These are phyloP conservation scores for Malthinus flaveolus DNA, from an alignment of 2,888 invertebrate genomes.

Conservation along the genomic window DNA sequence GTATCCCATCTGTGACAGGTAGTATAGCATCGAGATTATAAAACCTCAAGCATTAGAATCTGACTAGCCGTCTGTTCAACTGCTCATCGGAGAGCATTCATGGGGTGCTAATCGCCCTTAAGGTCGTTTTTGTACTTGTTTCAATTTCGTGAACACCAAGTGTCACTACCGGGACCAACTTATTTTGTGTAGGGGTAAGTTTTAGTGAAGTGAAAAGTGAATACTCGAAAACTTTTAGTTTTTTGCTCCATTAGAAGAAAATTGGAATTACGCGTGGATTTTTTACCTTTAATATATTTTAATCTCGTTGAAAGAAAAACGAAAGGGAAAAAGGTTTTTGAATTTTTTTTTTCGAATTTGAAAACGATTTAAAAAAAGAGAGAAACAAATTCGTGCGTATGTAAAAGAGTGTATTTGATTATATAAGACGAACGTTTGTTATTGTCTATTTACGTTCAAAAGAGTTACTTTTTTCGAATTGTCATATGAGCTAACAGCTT, in stretches of 20 bases:
- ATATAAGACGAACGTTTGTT: slow-evolving; percentile 23
- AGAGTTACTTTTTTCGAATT: slow-evolving; percentile 37
- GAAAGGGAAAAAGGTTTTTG: not conserved
- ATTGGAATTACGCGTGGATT: slow-evolving; percentile 11
- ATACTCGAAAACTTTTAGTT: slow-evolving; percentile 2
- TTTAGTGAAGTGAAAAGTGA: slow-evolving; percentile 35
- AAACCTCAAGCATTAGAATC: slow-evolving; percentile 58
- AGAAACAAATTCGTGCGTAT: not conserved
- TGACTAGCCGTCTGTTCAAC: slow-evolving; percentile 61
- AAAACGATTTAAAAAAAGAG: not conserved
- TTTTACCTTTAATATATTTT: not conserved
- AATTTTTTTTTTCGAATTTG: slow-evolving; percentile 3
- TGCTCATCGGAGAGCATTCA: slow-evolving; percentile 21
- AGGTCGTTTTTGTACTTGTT: slow-evolving; percentile 19
- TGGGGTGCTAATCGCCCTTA: slow-evolving; percentile 27
- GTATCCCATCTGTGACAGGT: slow-evolving; percentile 55
- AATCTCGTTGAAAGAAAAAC: no score
- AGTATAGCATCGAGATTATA: slow-evolving; percentile 60
- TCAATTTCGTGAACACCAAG: slow-evolving; percentile 35
- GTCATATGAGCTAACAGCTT: slow-evolving; percentile 35
- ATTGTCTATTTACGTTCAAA: slow-evolving; percentile 28
- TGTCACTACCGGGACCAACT: slow-evolving; percentile 49
- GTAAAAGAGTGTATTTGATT: not conserved
- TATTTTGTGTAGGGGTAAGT: slow-evolving; percentile 52
- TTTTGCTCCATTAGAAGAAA: not conserved